A percentile compares a stretch with the other conserved stretches of the same genome.
Conservation (phyloP, 2,797 vertebrate species). For the Emydoidea blandingii region DNA sequence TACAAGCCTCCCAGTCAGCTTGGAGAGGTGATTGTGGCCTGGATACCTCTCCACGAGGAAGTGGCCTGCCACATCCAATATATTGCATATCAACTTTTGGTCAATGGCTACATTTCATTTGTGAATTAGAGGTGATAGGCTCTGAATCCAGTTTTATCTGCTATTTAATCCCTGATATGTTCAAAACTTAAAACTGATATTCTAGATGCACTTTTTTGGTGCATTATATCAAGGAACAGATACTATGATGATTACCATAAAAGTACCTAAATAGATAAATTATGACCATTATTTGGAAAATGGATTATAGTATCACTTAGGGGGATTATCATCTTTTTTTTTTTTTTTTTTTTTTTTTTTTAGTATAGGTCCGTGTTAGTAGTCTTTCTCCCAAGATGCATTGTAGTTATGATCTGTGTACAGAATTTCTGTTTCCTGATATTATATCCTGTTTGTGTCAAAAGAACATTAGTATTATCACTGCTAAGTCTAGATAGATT, state of each 20-base stretch:
- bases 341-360: neutral
- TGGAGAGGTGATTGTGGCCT: neutral
- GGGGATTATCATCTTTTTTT: neutral
- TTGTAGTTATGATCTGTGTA: neutral
- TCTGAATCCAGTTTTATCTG: neutral
- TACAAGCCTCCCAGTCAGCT: neutral
- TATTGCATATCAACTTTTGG: rapidly evolving
- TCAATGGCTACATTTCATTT: rapidly evolving
- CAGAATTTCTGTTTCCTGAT: neutral
- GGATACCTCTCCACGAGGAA: neutral
- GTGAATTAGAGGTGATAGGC: neutral
- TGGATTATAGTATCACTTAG: neutral
- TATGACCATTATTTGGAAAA: neutral
- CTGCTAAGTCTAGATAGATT: neutral
- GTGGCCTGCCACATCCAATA: neutral
- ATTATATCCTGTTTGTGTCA: neutral
- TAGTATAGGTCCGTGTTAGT: neutral
- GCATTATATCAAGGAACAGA: neutral
- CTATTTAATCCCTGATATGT: neutral
- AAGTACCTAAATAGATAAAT: rapidly evolving
- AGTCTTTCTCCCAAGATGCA: neutral
- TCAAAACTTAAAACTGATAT: neutral
- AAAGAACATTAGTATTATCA: rapidly evolving
- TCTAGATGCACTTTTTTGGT: neutral
- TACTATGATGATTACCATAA: neutral